Evolutionary conservation across 2,113 vertebrate species (phyloP), one percentile per base, ranked within the genome.

Genomic region (Saccopteryx leptura): DNA sequence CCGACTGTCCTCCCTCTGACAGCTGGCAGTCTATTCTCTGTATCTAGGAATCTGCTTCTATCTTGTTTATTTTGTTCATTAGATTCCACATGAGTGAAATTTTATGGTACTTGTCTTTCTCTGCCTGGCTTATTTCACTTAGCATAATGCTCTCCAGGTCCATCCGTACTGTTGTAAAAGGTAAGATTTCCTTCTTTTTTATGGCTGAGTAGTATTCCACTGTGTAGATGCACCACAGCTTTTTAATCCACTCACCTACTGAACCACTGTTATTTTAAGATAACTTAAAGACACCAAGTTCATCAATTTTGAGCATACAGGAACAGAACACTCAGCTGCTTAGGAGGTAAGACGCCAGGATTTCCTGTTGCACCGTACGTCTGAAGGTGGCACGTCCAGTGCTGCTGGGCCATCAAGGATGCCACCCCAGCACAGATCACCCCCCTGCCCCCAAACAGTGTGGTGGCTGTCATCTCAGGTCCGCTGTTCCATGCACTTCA

Each of bases 11-110:
- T 9, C 75, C 28, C 75, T 78, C 26, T 76, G 26, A 76, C 8
- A 54, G 26, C 26, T 19, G 28, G 52, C 28, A 76, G 48, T 52
- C 28, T 76, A 26, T 54, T 76, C 15, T 54, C 52, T 56, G 18
- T 33, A 52, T 76, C 26, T 76, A 54, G 54, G 52, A 56, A 50
- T 56, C 75, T 56, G 50, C 56, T 78, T 78, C 75, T n/a, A 56
- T 78, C 54, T 76, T 76, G 26, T 75, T 78, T 78, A 78, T 56
- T 78, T 78, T 78, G 14, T 54, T 31, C 48, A 78, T 78, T 78
- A 78, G 17, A 56, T 78, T 78, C 31, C 28, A 78, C 52, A 56
- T 78, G 21, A 78, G 10, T 78, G 52, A 78, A 52, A n/a, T n/a
- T 28, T n/a, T n/a, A 21, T n/a, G 17, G 50, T 56, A n/a, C 28